Evolutionary conservation across 2,113 vertebrate species (phyloP), one percentile per base, ranked within the genome.

Genomic region (Onychostruthus taczanowskii): DNA sequence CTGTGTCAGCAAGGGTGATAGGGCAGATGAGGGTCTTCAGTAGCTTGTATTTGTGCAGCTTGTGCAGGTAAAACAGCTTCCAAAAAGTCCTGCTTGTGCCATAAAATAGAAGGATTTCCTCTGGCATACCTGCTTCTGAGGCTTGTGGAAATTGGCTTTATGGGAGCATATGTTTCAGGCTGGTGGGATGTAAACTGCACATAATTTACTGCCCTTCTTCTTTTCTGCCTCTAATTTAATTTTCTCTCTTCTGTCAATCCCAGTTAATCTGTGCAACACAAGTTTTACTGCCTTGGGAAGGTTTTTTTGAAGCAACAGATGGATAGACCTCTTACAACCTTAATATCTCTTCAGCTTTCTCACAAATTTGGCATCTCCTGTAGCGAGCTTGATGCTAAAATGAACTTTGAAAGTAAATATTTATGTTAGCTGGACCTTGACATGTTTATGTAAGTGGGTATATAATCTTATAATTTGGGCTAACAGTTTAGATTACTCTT

Each of bases 401-500:
- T 76, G 80, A 93, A 94, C 95, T 94, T 94, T 75, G 27, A 81
- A 93, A 93, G 93, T 95, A 96, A 94, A 95, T 88, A 87, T 94
- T 97, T 95, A 56, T 11, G 0, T 66, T 53, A 89, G 80, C 52
- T 72, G 84, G 88, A 94, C 92, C 92, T 90, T 93, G 92, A 89
- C 87, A 50, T 93, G 92, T 96, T 94, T 94, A 87, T 72, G 18
- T 89, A 93, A 96, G 53, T 27, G 69, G 43, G 94, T 89, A 41
- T 84, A 53, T 93, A 94, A 95, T 96, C 93, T 93, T 64, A 72
- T 95, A 95, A 96, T 97, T 97, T 92, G 69, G 82, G 55, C 62
- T 87, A 92, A 94, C 95, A 97, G 80, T 95, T 97, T 96, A 93
- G 95, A 90, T 76, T 97, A 64, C 87, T 96, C 90, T 95, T 95